These are phyloP conservation scores for Mormyrops boulengeri DNA, from an alignment of 2,797 vertebrate species.

Conservation along the genomic window DNA sequence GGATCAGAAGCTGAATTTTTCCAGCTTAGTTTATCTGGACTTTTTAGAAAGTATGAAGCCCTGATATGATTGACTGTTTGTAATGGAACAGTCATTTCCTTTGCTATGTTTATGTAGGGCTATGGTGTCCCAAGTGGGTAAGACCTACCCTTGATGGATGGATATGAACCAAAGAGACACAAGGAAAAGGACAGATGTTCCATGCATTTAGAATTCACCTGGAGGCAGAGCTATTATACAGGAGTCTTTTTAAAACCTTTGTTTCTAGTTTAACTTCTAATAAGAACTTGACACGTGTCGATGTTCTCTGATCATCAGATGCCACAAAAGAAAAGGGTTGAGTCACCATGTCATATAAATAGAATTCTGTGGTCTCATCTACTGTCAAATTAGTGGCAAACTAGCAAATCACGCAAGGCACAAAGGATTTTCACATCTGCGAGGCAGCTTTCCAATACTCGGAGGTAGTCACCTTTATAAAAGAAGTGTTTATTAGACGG, in stretches of 20 bases:
- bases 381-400: neutral
- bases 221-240: neutral
- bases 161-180: neutral
- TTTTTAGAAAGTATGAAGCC: neutral
- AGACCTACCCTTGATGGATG: neutral
- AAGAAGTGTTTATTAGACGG: neutral
- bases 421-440: neutral
- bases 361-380: neutral
- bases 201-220: neutral
- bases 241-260: neutral
- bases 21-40: neutral
- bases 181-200: neutral
- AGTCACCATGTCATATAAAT: neutral
- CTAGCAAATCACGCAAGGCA: neutral
- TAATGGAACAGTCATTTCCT: conserved; percentile 2
- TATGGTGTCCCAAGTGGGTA: neutral
- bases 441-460: neutral
- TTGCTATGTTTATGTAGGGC: neutral
- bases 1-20: neutral
- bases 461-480: neutral
- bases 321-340: neutral
- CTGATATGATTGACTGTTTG: conserved; percentile 10
- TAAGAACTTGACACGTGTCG: neutral
- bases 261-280: neutral
- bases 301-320: neutral